A percentile compares a stretch with the other conserved stretches of the same genome.
Conservation (phyloP, 1,140 invertebrate genomes). For the Plutomurus gul region DNA sequence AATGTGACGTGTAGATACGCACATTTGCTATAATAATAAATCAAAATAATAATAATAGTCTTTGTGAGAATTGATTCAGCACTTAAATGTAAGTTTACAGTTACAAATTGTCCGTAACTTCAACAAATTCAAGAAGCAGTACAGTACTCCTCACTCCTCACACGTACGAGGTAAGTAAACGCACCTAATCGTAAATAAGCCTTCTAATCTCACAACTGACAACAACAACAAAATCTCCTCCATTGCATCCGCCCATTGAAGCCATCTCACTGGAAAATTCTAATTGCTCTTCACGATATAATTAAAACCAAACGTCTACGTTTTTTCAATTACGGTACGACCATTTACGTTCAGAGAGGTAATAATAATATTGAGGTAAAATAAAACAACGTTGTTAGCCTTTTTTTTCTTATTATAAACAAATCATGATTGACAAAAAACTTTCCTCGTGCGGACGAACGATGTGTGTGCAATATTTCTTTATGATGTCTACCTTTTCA, state of each 20-base stretch:
- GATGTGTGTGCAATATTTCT: neutral
- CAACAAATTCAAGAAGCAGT: neutral
- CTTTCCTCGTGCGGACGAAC: neutral
- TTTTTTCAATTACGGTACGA: too few species aligned
- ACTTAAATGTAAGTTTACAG: too few species aligned
- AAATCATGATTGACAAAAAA: constrained; percentile 15
- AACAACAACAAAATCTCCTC: neutral
- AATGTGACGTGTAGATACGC: too few species aligned
- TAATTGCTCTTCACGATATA: too few species aligned
- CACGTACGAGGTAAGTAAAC: too few species aligned
- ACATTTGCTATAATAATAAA: too few species aligned
- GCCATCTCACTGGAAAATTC: too few species aligned
- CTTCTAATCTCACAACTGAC: constrained; percentile 17
- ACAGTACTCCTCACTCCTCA: neutral
- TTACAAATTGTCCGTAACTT: neutral
- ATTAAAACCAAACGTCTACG: too few species aligned
- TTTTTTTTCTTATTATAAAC: neutral
- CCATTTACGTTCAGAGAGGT: too few species aligned
- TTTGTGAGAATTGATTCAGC: constrained; percentile 8
- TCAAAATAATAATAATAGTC: neutral
- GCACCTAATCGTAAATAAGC: too few species aligned
- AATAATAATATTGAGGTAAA: too few species aligned
- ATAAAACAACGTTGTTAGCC: neutral
- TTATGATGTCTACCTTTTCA: neutral
- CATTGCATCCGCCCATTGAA: constrained; percentile 9